Evolutionary conservation across 2,113 vertebrate species (phyloP).

Genomic region (Lamprologus callipterus): DNA sequence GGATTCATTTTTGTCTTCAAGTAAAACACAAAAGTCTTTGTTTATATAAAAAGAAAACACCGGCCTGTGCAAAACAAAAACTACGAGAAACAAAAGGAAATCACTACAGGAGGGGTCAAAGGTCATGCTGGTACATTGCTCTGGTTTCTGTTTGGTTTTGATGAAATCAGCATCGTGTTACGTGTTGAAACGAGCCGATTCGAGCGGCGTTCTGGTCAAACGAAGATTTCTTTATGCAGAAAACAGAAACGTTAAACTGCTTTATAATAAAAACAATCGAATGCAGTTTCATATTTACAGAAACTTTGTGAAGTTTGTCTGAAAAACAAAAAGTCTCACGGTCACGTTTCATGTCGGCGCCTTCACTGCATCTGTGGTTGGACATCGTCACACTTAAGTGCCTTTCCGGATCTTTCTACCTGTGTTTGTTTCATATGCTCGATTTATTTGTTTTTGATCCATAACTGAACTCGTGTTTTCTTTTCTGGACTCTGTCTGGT

Average conservation of each 20-base stretch:
- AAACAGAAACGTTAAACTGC: not conserved
- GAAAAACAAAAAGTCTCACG: not conserved
- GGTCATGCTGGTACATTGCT: not conserved
- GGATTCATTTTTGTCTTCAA: not conserved
- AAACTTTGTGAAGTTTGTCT: not conserved
- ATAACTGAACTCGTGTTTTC: not conserved
- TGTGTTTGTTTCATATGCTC: not conserved
- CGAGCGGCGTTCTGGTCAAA: not conserved
- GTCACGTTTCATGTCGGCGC: constrained; percentile 8
- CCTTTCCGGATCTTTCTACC: constrained; percentile 58
- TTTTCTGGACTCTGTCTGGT: constrained; percentile 58
- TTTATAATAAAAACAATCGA: not conserved
- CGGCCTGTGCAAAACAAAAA: rapidly evolving
- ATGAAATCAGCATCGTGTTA: not conserved
- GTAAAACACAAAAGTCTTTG: not conserved
- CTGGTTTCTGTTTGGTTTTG: not conserved
- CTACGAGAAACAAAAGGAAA: rapidly evolving
- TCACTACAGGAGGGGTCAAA: not conserved
- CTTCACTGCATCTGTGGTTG: constrained; percentile 17
- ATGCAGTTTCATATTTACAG: not conserved
- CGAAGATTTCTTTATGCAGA: not conserved
- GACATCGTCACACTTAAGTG: constrained; percentile 56
- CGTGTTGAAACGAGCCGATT: rapidly evolving
- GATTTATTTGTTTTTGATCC: not conserved
- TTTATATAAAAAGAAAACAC: not conserved